These are phyloP conservation scores for Pseudorhombus dupliciocellatus DNA, from an alignment of 2,113 vertebrate species.

Conservation along the genomic window DNA sequence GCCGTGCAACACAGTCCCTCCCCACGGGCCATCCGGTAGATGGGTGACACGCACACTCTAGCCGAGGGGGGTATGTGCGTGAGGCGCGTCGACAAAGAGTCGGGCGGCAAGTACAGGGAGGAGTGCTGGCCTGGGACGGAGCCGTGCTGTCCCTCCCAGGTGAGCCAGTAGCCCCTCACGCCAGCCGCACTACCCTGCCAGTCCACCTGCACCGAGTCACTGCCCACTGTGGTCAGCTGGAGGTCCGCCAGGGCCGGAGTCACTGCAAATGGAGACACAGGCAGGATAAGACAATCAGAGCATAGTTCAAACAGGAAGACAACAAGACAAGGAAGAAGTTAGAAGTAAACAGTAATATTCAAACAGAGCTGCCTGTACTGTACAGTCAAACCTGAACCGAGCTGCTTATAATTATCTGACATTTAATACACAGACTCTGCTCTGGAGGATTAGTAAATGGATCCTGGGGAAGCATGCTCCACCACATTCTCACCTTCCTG, in stretches of 20 bases:
- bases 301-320: slow-evolving; percentile 1
- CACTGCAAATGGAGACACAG: slow-evolving; percentile 54
- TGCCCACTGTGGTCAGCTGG: slow-evolving; percentile 79
- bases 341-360: neutral
- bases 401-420: slow-evolving; percentile 35
- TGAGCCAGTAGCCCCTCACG: slow-evolving; percentile 85
- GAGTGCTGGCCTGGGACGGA: slow-evolving; percentile 43
- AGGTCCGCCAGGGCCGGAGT: slow-evolving; percentile 79
- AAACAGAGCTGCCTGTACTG: neutral
- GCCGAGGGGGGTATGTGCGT: slow-evolving; percentile 69
- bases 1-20: slow-evolving; percentile 82
- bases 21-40: slow-evolving; percentile 81
- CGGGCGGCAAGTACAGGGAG: slow-evolving; percentile 74
- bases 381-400: slow-evolving; percentile 29
- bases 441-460: slow-evolving; percentile 35
- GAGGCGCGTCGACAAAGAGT: slow-evolving; percentile 82
- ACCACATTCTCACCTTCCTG: slow-evolving; percentile 76
- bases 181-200: slow-evolving; percentile 78
- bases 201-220: slow-evolving; percentile 81
- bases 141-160: slow-evolving; percentile 78
- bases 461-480: neutral
- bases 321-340: neutral
- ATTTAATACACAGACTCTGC: slow-evolving; percentile 24
- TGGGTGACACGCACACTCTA: slow-evolving; percentile 85
- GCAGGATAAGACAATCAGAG: neutral